A percentile compares a stretch with the other conserved stretches of the same genome.
phyloP scores from a whole-genome alignment of 2,113 vertebrate genomes.

The Pimephales promelas region DNA sequence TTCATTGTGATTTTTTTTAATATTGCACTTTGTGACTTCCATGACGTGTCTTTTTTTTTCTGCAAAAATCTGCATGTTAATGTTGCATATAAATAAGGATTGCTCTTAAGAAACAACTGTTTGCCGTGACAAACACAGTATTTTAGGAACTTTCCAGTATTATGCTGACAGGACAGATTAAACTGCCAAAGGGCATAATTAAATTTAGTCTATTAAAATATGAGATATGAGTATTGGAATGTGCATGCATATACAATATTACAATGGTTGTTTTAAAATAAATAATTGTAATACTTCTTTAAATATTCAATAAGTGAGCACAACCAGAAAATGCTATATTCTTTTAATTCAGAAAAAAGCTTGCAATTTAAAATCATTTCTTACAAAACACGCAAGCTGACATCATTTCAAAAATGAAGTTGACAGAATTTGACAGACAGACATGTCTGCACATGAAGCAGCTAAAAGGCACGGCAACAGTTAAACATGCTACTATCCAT shows the following conservation, averaged over 20 bases:
- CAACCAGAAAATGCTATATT: not conserved
- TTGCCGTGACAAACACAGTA: not conserved
- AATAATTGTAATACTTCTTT: not conserved
- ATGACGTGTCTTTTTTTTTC: not conserved
- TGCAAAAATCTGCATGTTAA: not conserved
- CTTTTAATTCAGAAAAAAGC: not conserved
- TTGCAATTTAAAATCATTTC: not conserved
- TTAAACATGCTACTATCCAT: not conserved
- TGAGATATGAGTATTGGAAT: not conserved
- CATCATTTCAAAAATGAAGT: conserved; percentile 10
- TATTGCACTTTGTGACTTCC: not conserved
- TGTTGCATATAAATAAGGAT: not conserved
- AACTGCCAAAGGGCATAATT: not conserved
- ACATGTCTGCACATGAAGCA: not conserved
- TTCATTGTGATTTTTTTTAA: not conserved
- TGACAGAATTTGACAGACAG: not conserved
- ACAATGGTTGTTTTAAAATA: not conserved
- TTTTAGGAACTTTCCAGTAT: not conserved
- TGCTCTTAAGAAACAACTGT: not conserved
- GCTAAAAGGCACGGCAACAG: not conserved
- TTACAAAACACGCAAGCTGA: conserved; percentile 2
- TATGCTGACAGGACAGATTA: not conserved
- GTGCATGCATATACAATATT: not conserved
- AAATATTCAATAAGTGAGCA: not conserved
- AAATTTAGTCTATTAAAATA: not conserved